Conservation (phyloP, 1,140 invertebrate genomes). For the Drosophila nigromelanica region DNA sequence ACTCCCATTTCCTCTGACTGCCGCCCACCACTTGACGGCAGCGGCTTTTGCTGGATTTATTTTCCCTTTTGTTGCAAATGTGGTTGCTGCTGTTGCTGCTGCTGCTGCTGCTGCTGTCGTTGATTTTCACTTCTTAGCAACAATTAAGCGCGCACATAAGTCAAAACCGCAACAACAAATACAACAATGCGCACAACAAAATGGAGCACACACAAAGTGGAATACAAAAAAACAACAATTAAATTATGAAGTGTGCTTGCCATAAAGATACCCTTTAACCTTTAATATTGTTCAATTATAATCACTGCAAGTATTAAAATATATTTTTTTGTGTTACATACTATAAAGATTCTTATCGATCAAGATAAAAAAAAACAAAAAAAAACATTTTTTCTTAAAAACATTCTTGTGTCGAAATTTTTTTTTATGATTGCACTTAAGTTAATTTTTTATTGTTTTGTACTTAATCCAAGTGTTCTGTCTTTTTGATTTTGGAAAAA, state of each 20-base stretch:
- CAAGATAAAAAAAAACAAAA: not conserved
- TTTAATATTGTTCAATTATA: constrained; percentile 1
- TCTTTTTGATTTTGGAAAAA: no score
- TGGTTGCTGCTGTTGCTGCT: not conserved
- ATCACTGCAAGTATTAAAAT: no score
- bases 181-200: constrained; percentile 60
- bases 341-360: no score
- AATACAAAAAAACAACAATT: constrained; percentile 33
- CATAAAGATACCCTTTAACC: constrained; percentile 13
- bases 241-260: constrained; percentile 7
- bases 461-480: no score
- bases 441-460: no score
- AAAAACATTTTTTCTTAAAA: no score
- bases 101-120: constrained; percentile 37
- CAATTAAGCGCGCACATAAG: constrained; percentile 79
- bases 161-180: constrained; percentile 72
- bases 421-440: no score
- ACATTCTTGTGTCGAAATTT: no score
- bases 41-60: constrained; percentile 68
- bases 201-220: constrained; percentile 69
- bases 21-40: constrained; percentile 57
- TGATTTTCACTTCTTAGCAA: constrained; percentile 82
- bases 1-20: constrained; percentile 32
- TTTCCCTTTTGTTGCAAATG: constrained; percentile 54
- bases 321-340: no score